A percentile compares a stretch with the other conserved stretches of the same genome.
Evolutionary conservation across 2,888 invertebrate species (phyloP).

Genomic region (Ormyrus rosae): DNA sequence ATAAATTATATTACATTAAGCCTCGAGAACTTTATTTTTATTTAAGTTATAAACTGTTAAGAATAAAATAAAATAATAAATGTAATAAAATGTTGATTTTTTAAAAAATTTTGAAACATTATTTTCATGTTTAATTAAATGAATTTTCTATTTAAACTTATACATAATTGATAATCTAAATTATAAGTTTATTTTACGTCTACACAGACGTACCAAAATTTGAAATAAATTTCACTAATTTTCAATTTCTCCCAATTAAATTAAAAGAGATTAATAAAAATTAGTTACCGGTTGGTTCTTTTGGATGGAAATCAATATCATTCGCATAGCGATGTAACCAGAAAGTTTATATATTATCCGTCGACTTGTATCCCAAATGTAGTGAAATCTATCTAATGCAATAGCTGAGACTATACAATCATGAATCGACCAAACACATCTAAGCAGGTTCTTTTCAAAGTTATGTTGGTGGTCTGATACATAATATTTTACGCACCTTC

Average conservation of each 20-base stretch:
- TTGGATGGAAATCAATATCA: slow-evolving; percentile 95
- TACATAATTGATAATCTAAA: neutral
- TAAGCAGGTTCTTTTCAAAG: slow-evolving; percentile 96
- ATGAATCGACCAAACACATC: slow-evolving; percentile 95
- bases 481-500: slow-evolving; percentile 92
- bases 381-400: slow-evolving; percentile 96
- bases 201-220: neutral
- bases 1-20: slow-evolving; percentile 57
- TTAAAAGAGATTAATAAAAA: slow-evolving; percentile 6
- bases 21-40: slow-evolving; percentile 38
- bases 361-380: slow-evolving; percentile 97
- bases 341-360: slow-evolving; percentile 97
- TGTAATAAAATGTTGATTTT: neutral
- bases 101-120: neutral
- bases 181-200: neutral
- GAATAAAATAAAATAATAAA: neutral
- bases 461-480: slow-evolving; percentile 96
- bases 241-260: neutral
- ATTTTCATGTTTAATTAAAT: neutral
- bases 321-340: slow-evolving; percentile 98
- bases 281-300: slow-evolving; percentile 87
- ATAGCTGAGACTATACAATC: slow-evolving; percentile 94
- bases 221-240: neutral
- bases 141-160: neutral
- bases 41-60: neutral